phyloP scores from a whole-genome alignment of 2,888 invertebrate species.

The Leptogaster cylindrica region DNA sequence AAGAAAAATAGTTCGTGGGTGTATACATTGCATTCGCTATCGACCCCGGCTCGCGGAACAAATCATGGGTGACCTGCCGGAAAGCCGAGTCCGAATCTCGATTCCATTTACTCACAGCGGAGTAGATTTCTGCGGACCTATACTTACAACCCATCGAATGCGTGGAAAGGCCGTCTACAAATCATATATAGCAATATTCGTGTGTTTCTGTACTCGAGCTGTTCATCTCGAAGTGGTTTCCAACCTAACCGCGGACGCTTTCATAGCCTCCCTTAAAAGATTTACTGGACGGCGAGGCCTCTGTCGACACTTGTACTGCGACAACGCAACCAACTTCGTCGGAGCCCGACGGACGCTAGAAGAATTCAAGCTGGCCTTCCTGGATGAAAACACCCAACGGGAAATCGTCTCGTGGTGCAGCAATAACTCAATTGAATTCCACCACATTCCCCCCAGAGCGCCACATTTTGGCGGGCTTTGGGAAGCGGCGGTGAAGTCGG shows the following conservation, averaged over 20 bases:
- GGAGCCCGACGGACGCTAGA: constrained; percentile 40
- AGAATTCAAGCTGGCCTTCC: constrained; percentile 30
- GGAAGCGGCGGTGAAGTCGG: constrained; percentile 42
- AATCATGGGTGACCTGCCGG: too few relatives aligned
- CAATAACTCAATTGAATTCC: constrained; percentile 39
- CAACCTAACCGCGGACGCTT: constrained; percentile 44
- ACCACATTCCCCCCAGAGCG: constrained; percentile 45
- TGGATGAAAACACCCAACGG: constrained; percentile 4
- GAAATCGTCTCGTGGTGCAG: constrained; percentile 37
- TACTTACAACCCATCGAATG: too few relatives aligned
- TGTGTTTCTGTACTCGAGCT: constrained; percentile 47
- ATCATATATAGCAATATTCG: constrained; percentile 46
- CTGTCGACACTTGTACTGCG: constrained; percentile 42
- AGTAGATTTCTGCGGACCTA: background rate
- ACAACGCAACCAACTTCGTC: constrained; percentile 47
- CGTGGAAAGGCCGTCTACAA: constrained; percentile 33
- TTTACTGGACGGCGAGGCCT: constrained; percentile 43
- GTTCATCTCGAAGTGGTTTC: constrained; percentile 48
- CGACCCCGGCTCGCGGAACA: too few relatives aligned
- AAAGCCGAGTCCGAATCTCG: too few relatives aligned
- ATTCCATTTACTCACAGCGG: too few relatives aligned
- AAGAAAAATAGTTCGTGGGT: too few relatives aligned
- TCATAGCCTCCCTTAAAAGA: constrained; percentile 43
- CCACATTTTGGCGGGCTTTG: constrained; percentile 47
- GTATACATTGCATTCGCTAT: too few relatives aligned